phyloP scores from a whole-genome alignment of 2,888 invertebrate genomes.

The Melanostoma mellinum region DNA sequence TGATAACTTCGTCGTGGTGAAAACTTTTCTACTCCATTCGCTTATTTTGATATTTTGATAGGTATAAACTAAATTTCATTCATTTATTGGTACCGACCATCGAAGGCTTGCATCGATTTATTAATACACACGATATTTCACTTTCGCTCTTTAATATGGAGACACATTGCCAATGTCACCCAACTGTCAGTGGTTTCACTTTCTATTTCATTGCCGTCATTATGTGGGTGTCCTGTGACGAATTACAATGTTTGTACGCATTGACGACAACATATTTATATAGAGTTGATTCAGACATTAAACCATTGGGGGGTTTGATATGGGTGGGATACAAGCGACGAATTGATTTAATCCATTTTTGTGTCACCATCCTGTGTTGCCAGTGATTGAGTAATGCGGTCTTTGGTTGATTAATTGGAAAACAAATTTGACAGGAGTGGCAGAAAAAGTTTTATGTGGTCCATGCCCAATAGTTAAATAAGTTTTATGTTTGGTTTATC shows the following conservation, averaged over 20 bases:
- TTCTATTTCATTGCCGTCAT: slow-evolving; percentile 43
- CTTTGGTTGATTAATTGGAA: slow-evolving; percentile 29
- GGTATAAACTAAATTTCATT: slow-evolving; percentile 28
- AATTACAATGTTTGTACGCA: slow-evolving; percentile 10
- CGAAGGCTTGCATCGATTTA: slow-evolving; percentile 56
- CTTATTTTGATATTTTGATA: slow-evolving; percentile 36
- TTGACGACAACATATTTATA: not conserved
- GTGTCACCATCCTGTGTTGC: not conserved
- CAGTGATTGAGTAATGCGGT: not conserved
- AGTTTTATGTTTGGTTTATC: too few species aligned
- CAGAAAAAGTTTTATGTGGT: too few species aligned
- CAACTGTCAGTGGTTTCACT: slow-evolving; percentile 60
- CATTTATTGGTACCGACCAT: slow-evolving; percentile 25
- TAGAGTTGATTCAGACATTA: not conserved
- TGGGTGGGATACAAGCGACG: not conserved
- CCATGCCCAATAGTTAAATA: too few species aligned
- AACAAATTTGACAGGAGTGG: slow-evolving; percentile 6
- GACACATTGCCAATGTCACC: slow-evolving; percentile 36
- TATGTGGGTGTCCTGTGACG: slow-evolving; percentile 44
- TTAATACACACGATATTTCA: slow-evolving; percentile 54
- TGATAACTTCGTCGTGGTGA: slow-evolving; percentile 57
- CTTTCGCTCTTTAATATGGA: slow-evolving; percentile 68
- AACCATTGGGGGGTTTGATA: not conserved
- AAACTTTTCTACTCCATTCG: slow-evolving; percentile 60
- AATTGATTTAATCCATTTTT: not conserved